Conservation (phyloP, 1,140 invertebrate species). For the Hermetia illucens region DNA sequence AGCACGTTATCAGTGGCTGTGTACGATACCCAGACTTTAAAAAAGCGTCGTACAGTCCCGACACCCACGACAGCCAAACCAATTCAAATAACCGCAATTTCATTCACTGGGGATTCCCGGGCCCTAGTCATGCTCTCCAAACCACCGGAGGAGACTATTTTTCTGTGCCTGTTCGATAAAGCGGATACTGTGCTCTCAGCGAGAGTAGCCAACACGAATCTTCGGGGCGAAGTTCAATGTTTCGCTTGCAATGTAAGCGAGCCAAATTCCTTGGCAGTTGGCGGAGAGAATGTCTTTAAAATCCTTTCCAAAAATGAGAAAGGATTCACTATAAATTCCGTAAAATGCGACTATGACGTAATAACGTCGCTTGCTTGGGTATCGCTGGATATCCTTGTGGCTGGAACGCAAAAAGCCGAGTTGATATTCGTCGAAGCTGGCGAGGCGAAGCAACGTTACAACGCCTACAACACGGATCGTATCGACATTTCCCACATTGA, state of each 20-base stretch:
- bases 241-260: constrained; percentile 50
- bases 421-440: constrained; percentile 59
- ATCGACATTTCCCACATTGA: constrained; percentile 37
- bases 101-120: too few species aligned
- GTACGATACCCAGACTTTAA: constrained; percentile 43
- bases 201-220: constrained; percentile 41
- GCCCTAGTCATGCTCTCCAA: constrained; percentile 52
- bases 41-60: constrained; percentile 37
- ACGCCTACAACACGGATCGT: constrained; percentile 30
- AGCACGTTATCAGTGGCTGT: constrained; percentile 36
- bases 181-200: constrained; percentile 52
- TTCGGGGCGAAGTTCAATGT: constrained; percentile 22
- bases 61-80: too few species aligned
- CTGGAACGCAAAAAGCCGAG: constrained; percentile 52
- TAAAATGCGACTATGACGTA: constrained; percentile 52
- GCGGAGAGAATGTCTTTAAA: constrained; percentile 50
- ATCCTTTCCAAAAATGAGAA: constrained; percentile 56
- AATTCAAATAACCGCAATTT: too few species aligned
- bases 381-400: constrained; percentile 50
- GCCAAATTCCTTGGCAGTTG: constrained; percentile 48
- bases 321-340: constrained; percentile 46
- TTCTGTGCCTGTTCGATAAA: constrained; percentile 64
- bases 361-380: constrained; percentile 50
- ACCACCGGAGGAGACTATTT: constrained; percentile 54
- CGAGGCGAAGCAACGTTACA: constrained; percentile 48